Evolutionary conservation across 2,797 vertebrate genomes (phyloP).

Genomic region (Sitta carolinensis): DNA sequence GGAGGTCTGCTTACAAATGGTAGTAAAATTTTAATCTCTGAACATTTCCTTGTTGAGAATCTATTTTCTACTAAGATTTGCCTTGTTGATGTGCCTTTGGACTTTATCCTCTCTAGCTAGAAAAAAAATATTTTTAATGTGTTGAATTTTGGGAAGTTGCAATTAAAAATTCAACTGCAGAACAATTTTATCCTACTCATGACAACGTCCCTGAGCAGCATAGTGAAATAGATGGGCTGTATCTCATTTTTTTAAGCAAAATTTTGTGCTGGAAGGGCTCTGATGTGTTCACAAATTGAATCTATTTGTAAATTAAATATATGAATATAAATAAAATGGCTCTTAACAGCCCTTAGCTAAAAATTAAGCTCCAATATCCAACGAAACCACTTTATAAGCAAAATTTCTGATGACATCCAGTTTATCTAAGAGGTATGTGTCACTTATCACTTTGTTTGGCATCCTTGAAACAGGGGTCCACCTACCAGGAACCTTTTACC

Average conservation of each 20-base stretch:
- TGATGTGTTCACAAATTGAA: background rate
- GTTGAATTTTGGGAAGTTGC: background rate
- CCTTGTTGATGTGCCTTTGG: background rate
- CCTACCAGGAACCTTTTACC: background rate
- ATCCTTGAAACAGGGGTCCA: background rate
- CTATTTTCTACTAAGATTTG: background rate
- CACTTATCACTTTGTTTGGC: background rate
- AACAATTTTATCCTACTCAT: background rate
- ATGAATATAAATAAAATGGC: too few species aligned
- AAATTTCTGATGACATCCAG: background rate
- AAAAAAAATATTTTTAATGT: background rate
- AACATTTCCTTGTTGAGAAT: background rate
- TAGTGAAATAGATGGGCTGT: background rate
- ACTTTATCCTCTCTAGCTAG: background rate
- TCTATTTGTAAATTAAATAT: background rate
- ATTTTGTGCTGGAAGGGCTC: background rate
- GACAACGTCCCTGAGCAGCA: background rate
- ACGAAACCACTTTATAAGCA: background rate
- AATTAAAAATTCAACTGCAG: background rate
- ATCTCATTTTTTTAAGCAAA: background rate
- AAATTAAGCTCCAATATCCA: background rate
- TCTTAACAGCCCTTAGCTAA: background rate
- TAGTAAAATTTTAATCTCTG: background rate
- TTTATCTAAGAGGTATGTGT: background rate
- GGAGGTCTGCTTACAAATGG: background rate